A percentile compares a stretch with the other conserved stretches of the same genome.
phyloP scores from a whole-genome alignment of 2,888 invertebrate species.

The Strigamia crassipes region DNA sequence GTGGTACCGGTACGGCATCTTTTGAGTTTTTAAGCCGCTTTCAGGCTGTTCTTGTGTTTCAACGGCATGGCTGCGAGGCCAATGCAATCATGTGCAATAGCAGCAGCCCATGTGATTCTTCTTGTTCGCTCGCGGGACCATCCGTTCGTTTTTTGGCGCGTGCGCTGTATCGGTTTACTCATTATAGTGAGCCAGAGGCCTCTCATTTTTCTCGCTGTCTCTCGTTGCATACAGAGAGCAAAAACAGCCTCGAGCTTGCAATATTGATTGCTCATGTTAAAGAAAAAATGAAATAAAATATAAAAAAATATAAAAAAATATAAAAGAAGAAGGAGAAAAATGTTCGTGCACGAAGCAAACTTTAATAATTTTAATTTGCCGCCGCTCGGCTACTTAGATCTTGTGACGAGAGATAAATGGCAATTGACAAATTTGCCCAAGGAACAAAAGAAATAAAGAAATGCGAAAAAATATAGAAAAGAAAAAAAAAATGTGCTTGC shows the following conservation, averaged over 20 bases:
- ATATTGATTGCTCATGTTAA: conserved; percentile 41
- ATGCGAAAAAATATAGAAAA: not conserved
- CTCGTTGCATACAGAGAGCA: conserved; percentile 42
- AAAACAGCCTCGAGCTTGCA: conserved; percentile 19
- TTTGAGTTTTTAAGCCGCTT: not conserved
- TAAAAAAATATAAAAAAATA: too few species aligned
- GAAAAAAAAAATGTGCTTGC: not conserved
- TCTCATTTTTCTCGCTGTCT: conserved; percentile 43
- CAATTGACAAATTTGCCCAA: not conserved
- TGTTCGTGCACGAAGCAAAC: conserved; percentile 18
- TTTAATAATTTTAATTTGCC: conserved; percentile 43
- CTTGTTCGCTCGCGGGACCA: conserved; percentile 23
- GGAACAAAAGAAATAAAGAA: not conserved
- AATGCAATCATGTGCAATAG: conserved; percentile 39
- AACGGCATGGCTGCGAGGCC: conserved; percentile 18
- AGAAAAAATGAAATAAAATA: not conserved
- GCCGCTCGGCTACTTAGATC: not conserved
- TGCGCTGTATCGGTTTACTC: conserved; percentile 46
- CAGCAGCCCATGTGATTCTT: conserved; percentile 30
- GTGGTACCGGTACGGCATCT: not conserved
- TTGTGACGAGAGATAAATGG: conserved; percentile 9
- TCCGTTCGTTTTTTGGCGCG: conserved; percentile 18
- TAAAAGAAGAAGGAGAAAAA: not conserved
- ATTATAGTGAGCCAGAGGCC: conserved; percentile 33
- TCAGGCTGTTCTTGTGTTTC: not conserved